Evolutionary conservation across 1,140 invertebrate genomes (phyloP).

Genomic region (Mya arenaria): DNA sequence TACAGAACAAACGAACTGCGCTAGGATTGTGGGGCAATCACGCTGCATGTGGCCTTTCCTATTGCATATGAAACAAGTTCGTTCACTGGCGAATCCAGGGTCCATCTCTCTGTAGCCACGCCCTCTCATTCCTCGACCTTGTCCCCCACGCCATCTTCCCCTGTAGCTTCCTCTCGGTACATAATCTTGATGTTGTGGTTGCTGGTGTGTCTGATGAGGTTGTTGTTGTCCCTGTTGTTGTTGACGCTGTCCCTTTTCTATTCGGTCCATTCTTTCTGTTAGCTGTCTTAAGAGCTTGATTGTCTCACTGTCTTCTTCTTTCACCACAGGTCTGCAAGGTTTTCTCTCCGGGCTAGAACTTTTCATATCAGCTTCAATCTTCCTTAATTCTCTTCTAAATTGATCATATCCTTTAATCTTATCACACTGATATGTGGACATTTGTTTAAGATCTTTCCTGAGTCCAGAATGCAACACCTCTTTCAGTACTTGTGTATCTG

Average conservation of each 20-base stretch:
- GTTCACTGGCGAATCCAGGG: background rate
- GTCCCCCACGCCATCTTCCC: background rate
- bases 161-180: background rate
- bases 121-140: background rate
- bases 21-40: background rate
- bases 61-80: conserved; percentile 2
- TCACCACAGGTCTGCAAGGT: background rate
- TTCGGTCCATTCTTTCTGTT: conserved; percentile 2
- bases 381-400: conserved; percentile 25
- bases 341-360: background rate
- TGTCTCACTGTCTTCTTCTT: background rate
- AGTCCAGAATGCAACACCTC: conserved; percentile 1
- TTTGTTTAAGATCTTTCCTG: background rate
- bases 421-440: background rate
- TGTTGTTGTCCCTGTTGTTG: background rate
- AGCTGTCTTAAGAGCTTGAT: background rate
- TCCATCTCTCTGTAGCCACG: background rate
- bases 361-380: conserved; percentile 1
- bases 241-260: conserved; percentile 1
- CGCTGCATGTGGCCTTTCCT: conserved; percentile 17
- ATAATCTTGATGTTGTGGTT: background rate
- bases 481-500: background rate
- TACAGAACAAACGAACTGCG: background rate
- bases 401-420: background rate
- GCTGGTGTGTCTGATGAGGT: too few species aligned